phyloP scores from a whole-genome alignment of 2,113 vertebrate species.

The Bucco capensis region DNA sequence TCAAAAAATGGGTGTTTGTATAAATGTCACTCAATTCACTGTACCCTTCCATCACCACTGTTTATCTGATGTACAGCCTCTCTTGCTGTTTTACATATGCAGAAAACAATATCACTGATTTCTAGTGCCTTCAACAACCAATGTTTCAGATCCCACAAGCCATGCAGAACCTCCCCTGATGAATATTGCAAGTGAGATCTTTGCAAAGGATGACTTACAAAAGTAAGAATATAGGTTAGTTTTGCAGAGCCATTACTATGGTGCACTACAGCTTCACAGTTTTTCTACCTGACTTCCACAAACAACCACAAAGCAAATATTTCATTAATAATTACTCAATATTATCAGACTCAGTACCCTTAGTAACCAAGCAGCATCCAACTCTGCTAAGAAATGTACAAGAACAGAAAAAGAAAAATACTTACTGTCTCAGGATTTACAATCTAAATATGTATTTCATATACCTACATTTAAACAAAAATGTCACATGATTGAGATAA shows the following conservation, averaged over 20 bases:
- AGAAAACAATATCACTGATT: background rate
- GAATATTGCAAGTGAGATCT: background rate
- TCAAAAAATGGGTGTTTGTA: background rate
- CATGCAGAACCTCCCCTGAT: background rate
- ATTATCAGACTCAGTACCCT: background rate
- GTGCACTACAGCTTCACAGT: background rate
- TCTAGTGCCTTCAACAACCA: background rate
- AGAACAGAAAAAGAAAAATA: background rate
- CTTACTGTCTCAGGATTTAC: background rate
- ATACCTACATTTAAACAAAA: background rate
- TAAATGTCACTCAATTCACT: background rate
- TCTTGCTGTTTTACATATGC: background rate
- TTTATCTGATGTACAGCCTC: background rate
- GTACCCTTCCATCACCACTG: background rate
- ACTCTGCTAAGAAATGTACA: background rate
- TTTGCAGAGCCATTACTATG: background rate
- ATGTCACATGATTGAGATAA: background rate
- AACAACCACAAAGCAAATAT: background rate
- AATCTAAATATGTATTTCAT: background rate
- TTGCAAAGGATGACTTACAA: background rate
- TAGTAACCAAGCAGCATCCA: background rate
- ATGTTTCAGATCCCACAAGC: background rate
- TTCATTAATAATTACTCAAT: background rate
- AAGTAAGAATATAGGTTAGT: background rate
- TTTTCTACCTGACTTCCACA: background rate